These are phyloP conservation scores for Tenrec ecaudatus DNA, from an alignment of 2,113 vertebrate genomes.

Conservation along the genomic window DNA sequence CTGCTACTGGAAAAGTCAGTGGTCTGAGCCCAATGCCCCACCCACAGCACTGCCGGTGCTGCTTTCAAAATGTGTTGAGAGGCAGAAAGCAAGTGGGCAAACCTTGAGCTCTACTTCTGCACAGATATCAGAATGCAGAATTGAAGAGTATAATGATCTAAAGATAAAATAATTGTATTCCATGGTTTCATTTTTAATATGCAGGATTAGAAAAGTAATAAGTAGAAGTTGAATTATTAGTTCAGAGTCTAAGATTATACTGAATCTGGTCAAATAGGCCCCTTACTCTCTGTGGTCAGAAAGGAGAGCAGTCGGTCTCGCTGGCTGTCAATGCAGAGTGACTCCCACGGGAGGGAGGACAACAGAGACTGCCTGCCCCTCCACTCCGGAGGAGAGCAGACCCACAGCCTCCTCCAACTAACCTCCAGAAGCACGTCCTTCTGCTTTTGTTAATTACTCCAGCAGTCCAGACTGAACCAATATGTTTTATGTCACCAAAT, in stretches of 20 bases:
- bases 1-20: too few species aligned
- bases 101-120: not conserved
- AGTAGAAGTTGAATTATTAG: not conserved
- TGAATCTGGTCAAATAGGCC: not conserved
- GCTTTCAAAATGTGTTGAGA: not conserved
- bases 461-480: slow-evolving; percentile 15
- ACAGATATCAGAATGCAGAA: not conserved
- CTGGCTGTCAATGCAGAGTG: not conserved
- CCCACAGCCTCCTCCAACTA: not conserved
- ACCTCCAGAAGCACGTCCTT: not conserved
- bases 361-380: not conserved
- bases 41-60: too few species aligned
- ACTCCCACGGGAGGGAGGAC: not conserved
- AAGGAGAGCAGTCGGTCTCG: not conserved
- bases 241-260: not conserved
- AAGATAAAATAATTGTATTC: not conserved
- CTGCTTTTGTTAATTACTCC: not conserved
- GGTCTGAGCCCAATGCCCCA: too few species aligned
- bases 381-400: not conserved
- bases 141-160: not conserved
- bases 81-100: not conserved
- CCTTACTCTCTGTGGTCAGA: not conserved
- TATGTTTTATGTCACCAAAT: not conserved
- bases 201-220: not conserved
- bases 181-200: not conserved